A percentile compares a stretch with the other conserved stretches of the same genome.
Conservation (phyloP, 1,140 invertebrate genomes). For the Lethocerus indicus region DNA sequence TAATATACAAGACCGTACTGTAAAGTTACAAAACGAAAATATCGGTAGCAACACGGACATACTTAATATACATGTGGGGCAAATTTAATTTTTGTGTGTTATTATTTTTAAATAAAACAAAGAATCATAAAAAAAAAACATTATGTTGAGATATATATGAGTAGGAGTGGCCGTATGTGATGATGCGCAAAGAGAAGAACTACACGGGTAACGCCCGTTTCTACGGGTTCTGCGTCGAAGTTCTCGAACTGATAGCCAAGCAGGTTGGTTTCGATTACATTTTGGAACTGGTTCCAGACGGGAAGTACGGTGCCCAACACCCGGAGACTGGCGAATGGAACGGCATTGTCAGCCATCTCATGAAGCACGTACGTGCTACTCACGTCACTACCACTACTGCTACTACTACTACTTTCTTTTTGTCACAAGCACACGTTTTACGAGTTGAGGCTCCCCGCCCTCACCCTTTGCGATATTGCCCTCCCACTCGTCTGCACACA, state of each 20-base stretch:
- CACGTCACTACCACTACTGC: too few species aligned
- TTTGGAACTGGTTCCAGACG: constrained; percentile 54
- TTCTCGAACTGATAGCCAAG: constrained; percentile 41
- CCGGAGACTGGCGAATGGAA: constrained; percentile 59
- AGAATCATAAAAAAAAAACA: too few species aligned
- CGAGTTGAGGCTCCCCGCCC: too few species aligned
- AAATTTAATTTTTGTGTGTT: too few species aligned
- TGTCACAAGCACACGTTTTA: neutral
- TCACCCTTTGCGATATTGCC: too few species aligned
- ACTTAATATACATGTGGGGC: too few species aligned
- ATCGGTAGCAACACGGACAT: too few species aligned
- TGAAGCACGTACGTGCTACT: constrained; percentile 44
- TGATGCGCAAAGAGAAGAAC: constrained; percentile 42
- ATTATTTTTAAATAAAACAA: too few species aligned
- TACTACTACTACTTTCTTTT: neutral
- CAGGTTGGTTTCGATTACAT: constrained; percentile 57
- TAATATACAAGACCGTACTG: too few species aligned
- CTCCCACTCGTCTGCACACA: too few species aligned
- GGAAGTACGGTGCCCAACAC: constrained; percentile 55
- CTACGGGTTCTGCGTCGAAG: constrained; percentile 66
- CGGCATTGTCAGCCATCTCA: constrained; percentile 64
- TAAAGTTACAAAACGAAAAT: too few species aligned
- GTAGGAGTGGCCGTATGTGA: constrained; percentile 53
- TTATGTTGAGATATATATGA: too few species aligned
- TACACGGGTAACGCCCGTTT: constrained; percentile 49